Evolutionary conservation across 92 coral and sea anemone genomes (phyloP).

Genomic region (Siderastrea siderea): DNA sequence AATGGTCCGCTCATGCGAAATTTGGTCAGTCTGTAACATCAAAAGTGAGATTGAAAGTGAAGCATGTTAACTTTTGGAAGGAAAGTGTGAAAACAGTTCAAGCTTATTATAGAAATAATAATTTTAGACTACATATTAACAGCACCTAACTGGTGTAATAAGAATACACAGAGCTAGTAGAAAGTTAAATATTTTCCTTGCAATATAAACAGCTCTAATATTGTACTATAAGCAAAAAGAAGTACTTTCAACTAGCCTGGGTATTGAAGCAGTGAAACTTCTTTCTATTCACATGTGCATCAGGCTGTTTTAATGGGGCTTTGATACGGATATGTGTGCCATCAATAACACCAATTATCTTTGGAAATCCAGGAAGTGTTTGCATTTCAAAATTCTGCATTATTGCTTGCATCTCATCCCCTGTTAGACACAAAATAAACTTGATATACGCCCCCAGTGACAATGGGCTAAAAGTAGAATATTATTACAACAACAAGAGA

Average conservation of each 20-base stretch:
- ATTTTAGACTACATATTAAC: too few species aligned
- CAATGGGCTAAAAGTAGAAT: not conserved
- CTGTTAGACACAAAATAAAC: constrained; percentile 4
- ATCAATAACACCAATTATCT: constrained; percentile 34
- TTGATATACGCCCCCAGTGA: not conserved
- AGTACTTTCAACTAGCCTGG: constrained; percentile 43
- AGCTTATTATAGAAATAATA: too few species aligned
- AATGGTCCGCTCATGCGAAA: too few species aligned
- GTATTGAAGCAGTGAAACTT: constrained; percentile 52
- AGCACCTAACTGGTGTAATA: too few species aligned
- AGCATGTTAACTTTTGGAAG: too few species aligned
- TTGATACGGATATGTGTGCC: constrained; percentile 49
- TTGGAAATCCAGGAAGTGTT: constrained; percentile 31
- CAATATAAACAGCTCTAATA: too few species aligned
- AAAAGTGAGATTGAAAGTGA: too few species aligned
- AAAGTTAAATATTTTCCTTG: too few species aligned
- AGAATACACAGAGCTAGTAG: too few species aligned
- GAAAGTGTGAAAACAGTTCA: too few species aligned
- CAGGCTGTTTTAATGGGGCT: constrained; percentile 51
- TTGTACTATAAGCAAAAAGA: too few species aligned
- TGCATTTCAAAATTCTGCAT: constrained; percentile 27
- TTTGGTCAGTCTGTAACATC: too few species aligned
- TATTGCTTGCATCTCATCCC: constrained; percentile 13
- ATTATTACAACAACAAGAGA: not conserved
- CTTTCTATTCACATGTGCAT: constrained; percentile 56